A percentile compares a stretch with the other conserved stretches of the same genome.
Evolutionary conservation across 2,113 vertebrate genomes (phyloP).

Genomic region (Gambusia holbrooki): DNA sequence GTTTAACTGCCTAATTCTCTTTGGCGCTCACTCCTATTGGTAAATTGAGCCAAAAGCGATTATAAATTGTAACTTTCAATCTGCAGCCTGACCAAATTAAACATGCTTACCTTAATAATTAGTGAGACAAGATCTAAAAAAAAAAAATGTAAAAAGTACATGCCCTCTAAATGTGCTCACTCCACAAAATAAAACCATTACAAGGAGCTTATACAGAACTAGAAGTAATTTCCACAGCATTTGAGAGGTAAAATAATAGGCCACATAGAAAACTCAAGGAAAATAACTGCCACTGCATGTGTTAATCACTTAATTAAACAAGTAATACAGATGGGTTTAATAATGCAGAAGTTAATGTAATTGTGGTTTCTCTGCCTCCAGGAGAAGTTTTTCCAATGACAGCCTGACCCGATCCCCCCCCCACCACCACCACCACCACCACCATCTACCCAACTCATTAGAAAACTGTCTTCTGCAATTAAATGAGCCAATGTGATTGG

Average conservation of each 20-base stretch:
- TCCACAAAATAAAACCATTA: not conserved
- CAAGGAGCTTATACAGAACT: not conserved
- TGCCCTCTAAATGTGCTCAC: not conserved
- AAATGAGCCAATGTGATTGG: slow-evolving; percentile 34
- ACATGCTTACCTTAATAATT: slow-evolving; percentile 1
- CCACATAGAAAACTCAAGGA: not conserved
- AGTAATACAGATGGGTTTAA: slow-evolving; percentile 36
- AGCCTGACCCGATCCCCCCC: slow-evolving; percentile 36
- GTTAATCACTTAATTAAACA: slow-evolving; percentile 37
- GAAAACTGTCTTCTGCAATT: slow-evolving; percentile 51
- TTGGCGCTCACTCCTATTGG: slow-evolving; percentile 3
- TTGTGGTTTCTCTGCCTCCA: slow-evolving; percentile 12
- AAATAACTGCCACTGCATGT: slow-evolving; percentile 1
- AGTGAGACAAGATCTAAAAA: not conserved
- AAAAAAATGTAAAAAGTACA: not conserved
- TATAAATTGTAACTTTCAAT: not conserved
- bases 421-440: no score
- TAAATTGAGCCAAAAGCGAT: slow-evolving; percentile 8
- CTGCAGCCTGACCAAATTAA: not conserved
- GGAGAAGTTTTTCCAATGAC: slow-evolving; percentile 32
- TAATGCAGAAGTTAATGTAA: slow-evolving; percentile 41
- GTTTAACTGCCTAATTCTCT: not conserved
- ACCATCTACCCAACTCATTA: slow-evolving; percentile 39
- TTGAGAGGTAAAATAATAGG: not conserved
- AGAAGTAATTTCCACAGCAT: slow-evolving; percentile 2